A percentile compares a stretch with the other conserved stretches of the same genome.
phyloP scores from a whole-genome alignment of 2,888 invertebrate genomes.

The Mantis religiosa region DNA sequence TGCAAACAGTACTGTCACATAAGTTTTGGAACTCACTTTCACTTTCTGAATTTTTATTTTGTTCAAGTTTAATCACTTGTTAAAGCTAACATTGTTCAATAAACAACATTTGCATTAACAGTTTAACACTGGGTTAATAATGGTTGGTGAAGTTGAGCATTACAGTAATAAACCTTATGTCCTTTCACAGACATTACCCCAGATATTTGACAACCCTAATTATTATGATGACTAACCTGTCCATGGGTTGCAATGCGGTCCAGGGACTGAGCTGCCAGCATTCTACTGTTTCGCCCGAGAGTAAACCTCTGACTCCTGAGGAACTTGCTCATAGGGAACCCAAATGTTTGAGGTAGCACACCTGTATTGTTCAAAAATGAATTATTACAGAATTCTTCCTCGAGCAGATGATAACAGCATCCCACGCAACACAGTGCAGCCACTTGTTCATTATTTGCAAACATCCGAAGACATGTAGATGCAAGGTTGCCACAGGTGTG shows the following conservation, averaged over 20 bases:
- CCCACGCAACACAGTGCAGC: conserved; percentile 73
- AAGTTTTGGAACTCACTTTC: too few species aligned
- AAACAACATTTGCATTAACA: too few species aligned
- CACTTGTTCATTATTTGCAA: conserved; percentile 52
- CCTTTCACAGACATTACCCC: too few species aligned
- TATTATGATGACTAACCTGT: background rate
- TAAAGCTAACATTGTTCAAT: too few species aligned
- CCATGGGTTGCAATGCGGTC: conserved; percentile 55
- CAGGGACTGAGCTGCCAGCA: conserved; percentile 81
- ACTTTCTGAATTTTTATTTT: too few species aligned
- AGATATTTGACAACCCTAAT: too few species aligned
- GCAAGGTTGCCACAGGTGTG: conserved; percentile 88
- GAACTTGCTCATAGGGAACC: conserved; percentile 66
- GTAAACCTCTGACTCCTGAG: conserved; percentile 49
- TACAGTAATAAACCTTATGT: too few species aligned
- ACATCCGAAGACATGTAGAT: conserved; percentile 66
- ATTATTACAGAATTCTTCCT: conserved; percentile 50
- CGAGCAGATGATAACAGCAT: conserved; percentile 84
- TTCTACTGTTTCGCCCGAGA: conserved; percentile 73
- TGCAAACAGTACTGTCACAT: too few species aligned
- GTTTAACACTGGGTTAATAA: too few species aligned
- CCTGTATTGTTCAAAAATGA: conserved; percentile 41
- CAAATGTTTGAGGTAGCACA: conserved; percentile 39
- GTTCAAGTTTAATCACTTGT: too few species aligned
- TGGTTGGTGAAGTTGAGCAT: too few species aligned